phyloP scores from a whole-genome alignment of 2,888 invertebrate genomes.

The Vanessa cardui region DNA sequence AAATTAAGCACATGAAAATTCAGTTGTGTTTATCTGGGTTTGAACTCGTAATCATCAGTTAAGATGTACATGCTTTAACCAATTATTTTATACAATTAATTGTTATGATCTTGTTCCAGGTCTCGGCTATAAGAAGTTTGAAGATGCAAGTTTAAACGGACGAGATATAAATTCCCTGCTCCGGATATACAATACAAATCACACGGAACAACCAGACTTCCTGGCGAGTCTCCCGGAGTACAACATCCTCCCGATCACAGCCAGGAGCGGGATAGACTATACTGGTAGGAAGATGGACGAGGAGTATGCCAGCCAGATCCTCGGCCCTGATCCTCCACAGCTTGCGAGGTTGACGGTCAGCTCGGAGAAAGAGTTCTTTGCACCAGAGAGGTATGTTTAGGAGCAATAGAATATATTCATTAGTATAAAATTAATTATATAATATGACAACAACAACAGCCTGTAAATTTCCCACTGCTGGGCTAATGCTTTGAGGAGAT shows the following conservation, averaged over 20 bases:
- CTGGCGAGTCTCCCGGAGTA: constrained; percentile 55
- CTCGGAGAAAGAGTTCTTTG: constrained; percentile 52
- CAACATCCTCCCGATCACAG: constrained; percentile 52
- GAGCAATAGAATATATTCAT: no score
- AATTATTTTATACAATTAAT: no score
- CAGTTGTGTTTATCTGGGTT: no score
- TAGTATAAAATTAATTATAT: no score
- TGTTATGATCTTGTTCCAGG: constrained; percentile 48
- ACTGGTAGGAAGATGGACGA: constrained; percentile 58
- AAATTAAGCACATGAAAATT: no score
- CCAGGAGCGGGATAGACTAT: constrained; percentile 63
- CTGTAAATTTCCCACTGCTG: no score
- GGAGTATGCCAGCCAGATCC: constrained; percentile 54
- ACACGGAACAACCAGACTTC: constrained; percentile 52
- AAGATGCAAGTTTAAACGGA: constrained; percentile 58
- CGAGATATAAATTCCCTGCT: constrained; percentile 60
- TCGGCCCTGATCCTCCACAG: constrained; percentile 65
- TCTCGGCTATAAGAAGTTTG: constrained; percentile 60
- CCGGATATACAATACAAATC: constrained; percentile 52
- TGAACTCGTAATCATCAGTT: no score
- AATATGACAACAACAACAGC: no score
- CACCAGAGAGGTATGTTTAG: constrained; percentile 40
- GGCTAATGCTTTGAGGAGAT: no score
- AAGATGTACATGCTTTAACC: no score
- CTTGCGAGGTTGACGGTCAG: constrained; percentile 58